Percentiles rank a stretch among this genome's conserved stretches.
These are phyloP conservation scores for Monochamus saltuarius DNA, from an alignment of 1,140 invertebrate genomes.

Conservation along the genomic window DNA sequence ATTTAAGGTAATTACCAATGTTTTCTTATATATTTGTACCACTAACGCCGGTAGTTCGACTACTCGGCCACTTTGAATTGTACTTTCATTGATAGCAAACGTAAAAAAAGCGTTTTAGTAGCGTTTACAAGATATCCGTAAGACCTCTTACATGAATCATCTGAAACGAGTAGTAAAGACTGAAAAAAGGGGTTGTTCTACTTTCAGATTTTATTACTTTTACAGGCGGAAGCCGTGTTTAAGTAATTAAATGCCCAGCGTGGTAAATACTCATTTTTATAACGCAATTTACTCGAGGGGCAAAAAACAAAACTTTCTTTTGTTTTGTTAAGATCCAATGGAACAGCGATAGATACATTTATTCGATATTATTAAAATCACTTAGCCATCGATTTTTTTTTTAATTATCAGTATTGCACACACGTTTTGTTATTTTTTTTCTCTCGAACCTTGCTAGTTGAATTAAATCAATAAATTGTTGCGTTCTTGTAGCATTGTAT, in stretches of 20 bases:
- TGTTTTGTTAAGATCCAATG: too few relatives aligned
- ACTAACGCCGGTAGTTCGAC: too few relatives aligned
- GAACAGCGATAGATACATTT: too few relatives aligned
- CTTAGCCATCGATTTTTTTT: too few relatives aligned
- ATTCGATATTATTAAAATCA: too few relatives aligned
- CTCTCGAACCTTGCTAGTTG: slow-evolving; percentile 6
- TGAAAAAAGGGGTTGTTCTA: slow-evolving; percentile 16
- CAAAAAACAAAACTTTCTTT: too few relatives aligned
- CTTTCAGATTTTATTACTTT: background rate
- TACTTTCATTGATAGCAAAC: background rate
- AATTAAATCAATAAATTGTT: slow-evolving; percentile 11
- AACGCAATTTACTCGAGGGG: too few relatives aligned
- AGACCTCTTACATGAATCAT: background rate
- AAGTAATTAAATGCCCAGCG: background rate
- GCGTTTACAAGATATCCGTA: background rate
- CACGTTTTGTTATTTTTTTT: background rate
- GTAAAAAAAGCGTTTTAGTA: background rate
- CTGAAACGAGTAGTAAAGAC: background rate
- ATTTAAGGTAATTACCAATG: slow-evolving; percentile 24
- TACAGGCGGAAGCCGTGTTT: background rate
- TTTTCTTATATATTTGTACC: too few relatives aligned
- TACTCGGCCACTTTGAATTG: background rate
- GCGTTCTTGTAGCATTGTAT: background rate
- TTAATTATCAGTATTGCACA: slow-evolving; percentile 16
- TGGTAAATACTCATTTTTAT: background rate